Evolutionary conservation across 2,888 invertebrate species (phyloP), one percentile per base, ranked within the genome.

Genomic region (Xestia c-nigrum): DNA sequence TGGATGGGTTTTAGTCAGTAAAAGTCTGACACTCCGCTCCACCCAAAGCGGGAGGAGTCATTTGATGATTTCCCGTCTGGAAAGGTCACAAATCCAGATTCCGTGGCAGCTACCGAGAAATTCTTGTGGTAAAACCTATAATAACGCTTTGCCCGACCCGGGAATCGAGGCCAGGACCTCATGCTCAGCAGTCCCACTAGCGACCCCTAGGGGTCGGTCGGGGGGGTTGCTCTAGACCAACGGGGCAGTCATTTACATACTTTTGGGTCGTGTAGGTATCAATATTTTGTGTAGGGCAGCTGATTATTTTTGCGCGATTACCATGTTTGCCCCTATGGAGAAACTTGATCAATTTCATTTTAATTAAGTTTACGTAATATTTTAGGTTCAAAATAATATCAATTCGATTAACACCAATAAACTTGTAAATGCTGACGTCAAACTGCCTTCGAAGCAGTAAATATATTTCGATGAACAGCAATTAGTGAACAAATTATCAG

Each of bases 401-500:
- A 65, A 31, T 21, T 21, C 16, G 19, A 50, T 59, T 46, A 21
- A 40, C 21, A 61, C n/a, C 31, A 40, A 50, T 78, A 5, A 1
- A 47, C 5, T 47, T 64, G 21, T 0, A 47, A 43, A 9, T 57
- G 31, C 57, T 59, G 24, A 71, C n/a, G 21, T 50, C 21, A 64
- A 70, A 75, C 40, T 61, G n/a, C 19, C 43, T 66, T 31, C 46
- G 9, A 40, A 50, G 43, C 31, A 66, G 21, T 55, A 47, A 65
- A 46, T 66, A 63, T 52, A 64, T 38, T 66, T 12, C 12, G 38
- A 72, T 81, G n/a, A 65, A 57, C 64, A 67, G 43, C 52, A 82
- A 81, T 76, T 76, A 72, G 12, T 24, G 19, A 52, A 21, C 38
- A 81, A 72, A 71, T 80, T 63, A 81, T 75, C 59, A 55, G 46